Percentiles rank a stretch among this genome's conserved stretches.
These are phyloP conservation scores for Danaus chrysippus DNA, from an alignment of 2,888 invertebrate genomes.

Conservation along the genomic window DNA sequence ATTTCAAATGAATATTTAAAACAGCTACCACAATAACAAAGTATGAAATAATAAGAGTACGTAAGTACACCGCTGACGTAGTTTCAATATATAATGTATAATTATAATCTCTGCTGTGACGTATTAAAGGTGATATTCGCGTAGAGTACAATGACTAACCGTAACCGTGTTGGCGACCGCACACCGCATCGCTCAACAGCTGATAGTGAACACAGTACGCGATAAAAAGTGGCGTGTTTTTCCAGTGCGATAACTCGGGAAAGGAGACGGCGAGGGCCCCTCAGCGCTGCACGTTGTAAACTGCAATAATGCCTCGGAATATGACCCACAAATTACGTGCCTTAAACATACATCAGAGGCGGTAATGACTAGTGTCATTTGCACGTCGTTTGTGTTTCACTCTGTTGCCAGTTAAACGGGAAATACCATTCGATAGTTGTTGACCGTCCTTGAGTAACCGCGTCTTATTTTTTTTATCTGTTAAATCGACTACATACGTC, in stretches of 20 bases:
- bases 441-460: constrained; percentile 74
- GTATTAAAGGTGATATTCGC: constrained; percentile 35
- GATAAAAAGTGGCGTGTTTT: constrained; percentile 70
- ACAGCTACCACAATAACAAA: background rate
- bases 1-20: background rate
- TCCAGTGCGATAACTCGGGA: constrained; percentile 65
- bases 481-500: constrained; percentile 60
- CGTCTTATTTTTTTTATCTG: constrained; percentile 71
- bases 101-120: constrained; percentile 27
- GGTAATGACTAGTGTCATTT: constrained; percentile 39
- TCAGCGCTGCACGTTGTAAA: constrained; percentile 25
- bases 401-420: constrained; percentile 60
- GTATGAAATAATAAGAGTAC: constrained; percentile 2
- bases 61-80: constrained; percentile 26
- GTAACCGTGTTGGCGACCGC: constrained; percentile 41
- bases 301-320: constrained; percentile 21
- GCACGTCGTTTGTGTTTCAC: constrained; percentile 46
- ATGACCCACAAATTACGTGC: constrained; percentile 32
- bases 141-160: constrained; percentile 37
- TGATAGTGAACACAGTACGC: constrained; percentile 64
- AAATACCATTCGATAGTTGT: constrained; percentile 62
- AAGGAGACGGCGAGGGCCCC: constrained; percentile 44
- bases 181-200: constrained; percentile 48
- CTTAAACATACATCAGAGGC: constrained; percentile 34
- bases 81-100: constrained; percentile 29